Percentiles rank a stretch among this genome's conserved stretches.
phyloP scores from a whole-genome alignment of 2,888 invertebrate genomes.

The Heliconius ismenius region DNA sequence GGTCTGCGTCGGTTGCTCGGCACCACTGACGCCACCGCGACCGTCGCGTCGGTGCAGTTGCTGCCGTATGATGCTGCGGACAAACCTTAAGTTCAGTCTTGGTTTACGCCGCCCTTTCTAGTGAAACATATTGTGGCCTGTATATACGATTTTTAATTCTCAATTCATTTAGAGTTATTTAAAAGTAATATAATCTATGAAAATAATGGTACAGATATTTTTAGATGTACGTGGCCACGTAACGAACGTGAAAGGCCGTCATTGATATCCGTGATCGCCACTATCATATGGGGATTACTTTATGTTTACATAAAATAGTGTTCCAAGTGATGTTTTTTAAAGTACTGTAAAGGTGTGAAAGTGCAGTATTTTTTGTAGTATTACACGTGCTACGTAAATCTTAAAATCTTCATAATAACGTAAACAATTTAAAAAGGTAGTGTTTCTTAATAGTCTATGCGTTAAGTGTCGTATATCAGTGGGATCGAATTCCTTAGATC shows the following conservation, averaged over 20 bases:
- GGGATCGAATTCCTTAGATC: not conserved
- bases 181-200: too few species aligned
- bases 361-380: not conserved
- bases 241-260: not conserved
- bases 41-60: constrained; percentile 51
- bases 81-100: constrained; percentile 45
- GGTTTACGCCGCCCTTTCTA: not conserved
- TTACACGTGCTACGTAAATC: not conserved
- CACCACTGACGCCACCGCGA: constrained; percentile 31
- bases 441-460: not conserved
- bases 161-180: too few species aligned
- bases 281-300: constrained; percentile 5
- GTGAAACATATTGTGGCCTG: not conserved
- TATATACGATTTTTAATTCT: too few species aligned
- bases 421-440: not conserved
- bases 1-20: constrained; percentile 44
- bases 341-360: too few species aligned
- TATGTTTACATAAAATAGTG: not conserved
- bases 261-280: constrained; percentile 10
- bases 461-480: constrained; percentile 19
- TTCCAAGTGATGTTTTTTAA: not conserved
- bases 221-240: not conserved
- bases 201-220: too few species aligned
- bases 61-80: constrained; percentile 52
- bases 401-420: not conserved